Evolutionary conservation across 2,113 vertebrate genomes (phyloP), one percentile per base, ranked within the genome.

Genomic region (Neogobius melanostomus): DNA sequence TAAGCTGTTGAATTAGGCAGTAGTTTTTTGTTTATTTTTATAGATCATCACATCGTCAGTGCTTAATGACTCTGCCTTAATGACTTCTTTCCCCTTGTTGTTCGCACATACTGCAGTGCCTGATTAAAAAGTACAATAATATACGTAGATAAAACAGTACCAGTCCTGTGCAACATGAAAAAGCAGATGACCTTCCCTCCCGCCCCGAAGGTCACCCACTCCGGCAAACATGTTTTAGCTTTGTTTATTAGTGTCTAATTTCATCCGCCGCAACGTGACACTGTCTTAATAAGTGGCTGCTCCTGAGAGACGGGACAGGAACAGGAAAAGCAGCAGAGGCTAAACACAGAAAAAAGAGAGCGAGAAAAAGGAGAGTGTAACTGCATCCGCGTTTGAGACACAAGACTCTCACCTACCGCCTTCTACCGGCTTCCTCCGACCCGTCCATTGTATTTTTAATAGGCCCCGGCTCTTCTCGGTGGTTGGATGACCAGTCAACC

Each of bases 391-490:
- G 17, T 50, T 63, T 9, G 67, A 69, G 77, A 68, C 71, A 67
- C 7, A 1, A 51, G 72, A 76, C 60, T 75, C 57, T 87, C 74
- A 88, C 82, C 82, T 79, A 68, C 70, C 50, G 68, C 71, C 69
- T 80, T 61, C 48, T 68, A 59, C 51, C 71, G 57, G 76, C 53
- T 65, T 75, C 72, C 49, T 72, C 63, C 66, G 43, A 43, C 11
- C 1, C 64, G 63, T 80, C 71, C 67, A 73, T 70, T 83, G 68
- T 85, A 82, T 77, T 85, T 86, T 85, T 78, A 83, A 85, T 87
- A 75, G 84, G 80, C 67, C 16, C 74, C 48, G 46, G 43, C 70
- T 72, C 69, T 49, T 77, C 54, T 72, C 73, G 11, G 76, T 64
- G 51, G 74, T 78, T 46, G 46, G 62, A 57, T 83, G 52, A 78